Base-by-base conservation (phyloP, 2,113 vertebrate species). In the Gymnogyps californianus region DNA sequence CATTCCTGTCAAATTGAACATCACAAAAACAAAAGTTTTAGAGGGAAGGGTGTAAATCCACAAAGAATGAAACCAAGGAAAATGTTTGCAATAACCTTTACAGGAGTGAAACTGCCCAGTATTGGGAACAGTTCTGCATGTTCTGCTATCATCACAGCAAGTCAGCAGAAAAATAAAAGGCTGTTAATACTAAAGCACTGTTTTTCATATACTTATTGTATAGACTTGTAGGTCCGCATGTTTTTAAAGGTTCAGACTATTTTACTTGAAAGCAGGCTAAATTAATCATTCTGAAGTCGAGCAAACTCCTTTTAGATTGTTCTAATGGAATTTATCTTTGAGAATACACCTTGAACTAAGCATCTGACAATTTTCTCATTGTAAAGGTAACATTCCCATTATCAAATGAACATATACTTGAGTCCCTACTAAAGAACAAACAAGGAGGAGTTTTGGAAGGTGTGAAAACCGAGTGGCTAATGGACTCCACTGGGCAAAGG, bases 51-150 rank as follows among this genome's bases (percentile, higher is more conserved):
- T 94, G 10, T 96, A 94, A 94, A 93, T 95, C 96, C 91, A 97
- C 95, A 96, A 95, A 92, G 82, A 95, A 72, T 32, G 70, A 89
- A 95, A 97, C 95, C 95, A 97, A 97, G 70, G 81, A 89, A 97
- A 97, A 97, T 96, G 88, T 96, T 95, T 97, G 83, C 80, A 89
- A 58, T 95, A 84, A 96, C 81, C 92, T 94, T 92, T 87, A 62
- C 74, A 85, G 74, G 25, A 96, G 54, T 65, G 80, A 82, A 93
- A n/a, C n/a, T 75, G 64, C 34, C 40, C 44, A 58, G 26, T 7
- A 9, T 6, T 51, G 40, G 66, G 52, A 95, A 67, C 5, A 64
- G 54, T 69, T 90, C 61, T 78, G 24, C 15, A 36, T 57, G 46
- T 93, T 92, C 72, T 90, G 26, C 78, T 85, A 34, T 87, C n/a